Base-by-base conservation (phyloP, 1,140 invertebrate genomes). In the Planococcus citri region DNA sequence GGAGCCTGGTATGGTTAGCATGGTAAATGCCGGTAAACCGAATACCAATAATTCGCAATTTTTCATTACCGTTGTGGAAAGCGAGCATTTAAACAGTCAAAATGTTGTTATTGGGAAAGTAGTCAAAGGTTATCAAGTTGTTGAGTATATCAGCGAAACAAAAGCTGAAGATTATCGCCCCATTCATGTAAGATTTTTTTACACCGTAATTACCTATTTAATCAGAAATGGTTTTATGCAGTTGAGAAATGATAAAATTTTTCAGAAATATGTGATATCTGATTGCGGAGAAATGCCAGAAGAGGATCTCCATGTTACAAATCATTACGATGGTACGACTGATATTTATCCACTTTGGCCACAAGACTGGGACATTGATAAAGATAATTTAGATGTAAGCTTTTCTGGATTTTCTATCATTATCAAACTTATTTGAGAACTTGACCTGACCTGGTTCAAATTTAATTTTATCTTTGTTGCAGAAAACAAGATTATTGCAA, bases 11-110 rank as follows among this genome's bases (percentile, higher is more conserved):
- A 83, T 89, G 3, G 78, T 97, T 1, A 93, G 92, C 72, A 95
- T 96, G 92, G 91, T 91, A 0, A 97, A 97, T 78, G 83, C 86
- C 74, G 94, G 94, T 4, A 77, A 77, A 17, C 86, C 86, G 1
- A 84, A 97, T 77, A 90, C 89, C 51, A 97, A 97, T 76, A 91
- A 88, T 69, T 95, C 92, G 8, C 95, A 98, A 79, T 98, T 98
- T 80, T 95, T 96, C 75, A 91, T 98, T 22, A 94, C 93, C 1
- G 85, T 88, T 14, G 88, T 86, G 0, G 84, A 88, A 4, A 92
- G 91, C 74, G 81, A 86, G 27, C 94, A 97, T 74, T 79, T 97
- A 25, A 90, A 98, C 79, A 88, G 87, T 12, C 89, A 84, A 27
- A 94, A 98, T 79, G 91, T 96, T 1, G 92, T 93, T 27, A 95